Conservation (phyloP, 2,797 vertebrate species). For the Pantherophis alleghaniensis region DNA sequence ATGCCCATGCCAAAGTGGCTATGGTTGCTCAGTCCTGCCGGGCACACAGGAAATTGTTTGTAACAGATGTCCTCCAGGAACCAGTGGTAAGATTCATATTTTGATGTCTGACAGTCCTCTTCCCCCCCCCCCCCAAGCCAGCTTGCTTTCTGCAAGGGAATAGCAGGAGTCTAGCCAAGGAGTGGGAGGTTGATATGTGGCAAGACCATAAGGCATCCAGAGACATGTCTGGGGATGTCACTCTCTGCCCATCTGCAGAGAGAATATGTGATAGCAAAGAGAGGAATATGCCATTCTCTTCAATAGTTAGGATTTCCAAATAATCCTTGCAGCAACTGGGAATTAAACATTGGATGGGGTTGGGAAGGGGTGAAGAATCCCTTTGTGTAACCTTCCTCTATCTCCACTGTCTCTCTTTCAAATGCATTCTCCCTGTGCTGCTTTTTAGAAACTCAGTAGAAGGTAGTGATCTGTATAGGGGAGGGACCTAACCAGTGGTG, state of each 20-base stretch:
- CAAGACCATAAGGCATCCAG: background rate
- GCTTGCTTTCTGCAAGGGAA: background rate
- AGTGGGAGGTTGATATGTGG: background rate
- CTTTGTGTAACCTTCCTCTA: background rate
- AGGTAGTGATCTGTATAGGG: background rate
- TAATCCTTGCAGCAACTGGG: background rate
- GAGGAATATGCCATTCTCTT: background rate
- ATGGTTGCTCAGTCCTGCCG: constrained; percentile 73
- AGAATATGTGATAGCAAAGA: background rate
- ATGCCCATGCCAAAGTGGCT: constrained; percentile 80
- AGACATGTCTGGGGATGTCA: background rate
- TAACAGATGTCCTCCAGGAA: constrained; percentile 78
- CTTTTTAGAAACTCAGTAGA: background rate
- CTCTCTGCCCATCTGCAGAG: background rate
- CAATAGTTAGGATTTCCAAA: background rate
- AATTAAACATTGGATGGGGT: background rate
- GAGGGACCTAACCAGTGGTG: background rate
- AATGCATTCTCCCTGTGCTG: background rate
- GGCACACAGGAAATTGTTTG: constrained; percentile 74
- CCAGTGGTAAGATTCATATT: constrained; percentile 74
- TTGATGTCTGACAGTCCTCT: rapidly evolving
- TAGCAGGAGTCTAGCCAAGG: background rate
- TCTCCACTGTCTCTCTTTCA: background rate
- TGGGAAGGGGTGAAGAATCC: background rate
- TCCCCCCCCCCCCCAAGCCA: background rate